phyloP scores from a whole-genome alignment of 35 echinoderm and acorn worm species.

The Eucidaris tribuloides region DNA sequence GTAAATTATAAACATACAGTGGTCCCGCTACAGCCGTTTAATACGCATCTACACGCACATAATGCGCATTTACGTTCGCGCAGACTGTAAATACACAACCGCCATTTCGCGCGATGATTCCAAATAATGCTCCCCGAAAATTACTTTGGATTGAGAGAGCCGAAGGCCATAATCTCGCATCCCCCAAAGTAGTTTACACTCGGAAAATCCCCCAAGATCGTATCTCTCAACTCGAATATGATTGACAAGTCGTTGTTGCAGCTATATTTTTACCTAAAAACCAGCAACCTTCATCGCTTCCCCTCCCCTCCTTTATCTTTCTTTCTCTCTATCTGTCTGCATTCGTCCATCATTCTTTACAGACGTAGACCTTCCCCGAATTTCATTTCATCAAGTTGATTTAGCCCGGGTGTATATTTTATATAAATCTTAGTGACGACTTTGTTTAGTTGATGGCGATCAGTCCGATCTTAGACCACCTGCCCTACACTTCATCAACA shows the following conservation, averaged over 20 bases:
- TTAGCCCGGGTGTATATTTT: too few species aligned
- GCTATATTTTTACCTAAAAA: neutral
- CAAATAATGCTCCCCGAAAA: neutral
- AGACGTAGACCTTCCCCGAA: too few species aligned
- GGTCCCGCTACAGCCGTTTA: too few species aligned
- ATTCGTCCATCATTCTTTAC: too few species aligned
- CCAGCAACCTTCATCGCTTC: conserved; percentile 8
- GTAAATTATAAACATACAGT: conserved; percentile 23
- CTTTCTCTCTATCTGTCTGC: too few species aligned
- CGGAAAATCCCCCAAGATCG: conserved; percentile 9
- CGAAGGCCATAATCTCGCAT: neutral
- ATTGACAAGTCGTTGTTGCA: conserved; percentile 10
- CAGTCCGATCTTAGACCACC: neutral
- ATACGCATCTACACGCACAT: too few species aligned
- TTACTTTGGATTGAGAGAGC: neutral
- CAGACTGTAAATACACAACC: too few species aligned
- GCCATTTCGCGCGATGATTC: neutral
- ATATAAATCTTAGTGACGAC: too few species aligned
- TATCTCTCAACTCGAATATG: neutral
- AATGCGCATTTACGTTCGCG: too few species aligned
- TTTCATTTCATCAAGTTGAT: too few species aligned
- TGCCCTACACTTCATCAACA: conserved; percentile 7
- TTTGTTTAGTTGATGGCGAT: neutral
- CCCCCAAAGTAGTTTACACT: conserved; percentile 26
- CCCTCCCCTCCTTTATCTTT: too few species aligned